phyloP scores from a whole-genome alignment of 2,797 vertebrate species.

The Lindbergichthys nudifrons region DNA sequence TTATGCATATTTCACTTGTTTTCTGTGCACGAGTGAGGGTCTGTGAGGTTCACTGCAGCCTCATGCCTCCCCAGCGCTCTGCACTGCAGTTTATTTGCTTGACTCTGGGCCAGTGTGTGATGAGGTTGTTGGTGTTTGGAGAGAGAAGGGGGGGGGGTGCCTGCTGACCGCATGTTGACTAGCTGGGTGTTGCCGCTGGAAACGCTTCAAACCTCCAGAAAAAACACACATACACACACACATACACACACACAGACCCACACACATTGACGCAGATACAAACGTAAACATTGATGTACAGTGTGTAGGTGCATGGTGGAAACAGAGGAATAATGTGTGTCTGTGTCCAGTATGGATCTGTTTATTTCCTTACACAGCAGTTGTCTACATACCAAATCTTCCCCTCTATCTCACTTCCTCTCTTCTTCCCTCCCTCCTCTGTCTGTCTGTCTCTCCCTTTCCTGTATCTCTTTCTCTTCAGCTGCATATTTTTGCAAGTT shows the following conservation, averaged over 20 bases:
- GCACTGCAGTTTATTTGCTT: slow-evolving; percentile 72
- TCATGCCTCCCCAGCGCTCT: slow-evolving; percentile 26
- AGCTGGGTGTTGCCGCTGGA: slow-evolving; percentile 80
- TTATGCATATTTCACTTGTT: slow-evolving; percentile 15
- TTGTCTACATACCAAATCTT: slow-evolving; percentile 73
- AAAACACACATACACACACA: slow-evolving; percentile 46
- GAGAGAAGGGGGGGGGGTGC: slow-evolving; percentile 14
- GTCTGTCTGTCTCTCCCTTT: slow-evolving; percentile 37
- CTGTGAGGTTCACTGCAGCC: slow-evolving; percentile 49
- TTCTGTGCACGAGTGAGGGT: slow-evolving; percentile 16
- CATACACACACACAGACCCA: slow-evolving; percentile 14
- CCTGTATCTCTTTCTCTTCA: slow-evolving; percentile 46
- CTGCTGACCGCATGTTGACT: slow-evolving; percentile 72
- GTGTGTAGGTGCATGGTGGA: slow-evolving; percentile 15
- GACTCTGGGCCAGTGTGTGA: slow-evolving; percentile 64
- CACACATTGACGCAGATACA: slow-evolving; percentile 36
- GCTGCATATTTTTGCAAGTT: slow-evolving; percentile 57
- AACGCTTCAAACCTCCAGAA: slow-evolving; percentile 66
- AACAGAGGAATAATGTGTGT: slow-evolving; percentile 23
- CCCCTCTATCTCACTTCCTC: slow-evolving; percentile 69
- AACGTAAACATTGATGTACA: slow-evolving; percentile 24
- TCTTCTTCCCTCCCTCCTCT: slow-evolving; percentile 44
- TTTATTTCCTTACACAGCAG: slow-evolving; percentile 75
- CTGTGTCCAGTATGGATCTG: slow-evolving; percentile 32
- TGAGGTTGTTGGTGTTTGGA: slow-evolving; percentile 73